These are phyloP conservation scores for Laterallus jamaicensis DNA, from an alignment of 2,113 vertebrate genomes.

Conservation along the genomic window DNA sequence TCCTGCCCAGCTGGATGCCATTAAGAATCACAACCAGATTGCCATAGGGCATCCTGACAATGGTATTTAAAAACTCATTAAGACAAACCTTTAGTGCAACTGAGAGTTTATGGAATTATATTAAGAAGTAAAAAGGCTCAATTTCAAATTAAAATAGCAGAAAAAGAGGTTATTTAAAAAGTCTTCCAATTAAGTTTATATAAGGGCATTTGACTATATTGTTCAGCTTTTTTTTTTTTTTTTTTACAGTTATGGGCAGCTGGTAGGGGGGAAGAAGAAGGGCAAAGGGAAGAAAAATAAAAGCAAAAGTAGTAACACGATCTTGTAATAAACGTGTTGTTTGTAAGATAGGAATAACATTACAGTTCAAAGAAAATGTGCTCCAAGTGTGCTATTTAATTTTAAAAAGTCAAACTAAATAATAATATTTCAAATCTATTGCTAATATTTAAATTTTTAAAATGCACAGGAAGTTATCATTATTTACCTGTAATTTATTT, in stretches of 20 bases:
- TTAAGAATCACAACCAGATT: background rate
- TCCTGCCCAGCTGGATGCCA: slow-evolving; percentile 32
- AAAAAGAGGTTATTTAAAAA: background rate
- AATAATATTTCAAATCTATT: background rate
- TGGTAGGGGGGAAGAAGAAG: fast-evolving
- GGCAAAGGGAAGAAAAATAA: background rate
- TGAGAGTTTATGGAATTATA: slow-evolving; percentile 1
- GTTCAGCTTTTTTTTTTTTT: background rate
- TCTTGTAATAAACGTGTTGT: background rate
- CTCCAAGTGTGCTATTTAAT: background rate
- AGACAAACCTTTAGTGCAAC: background rate
- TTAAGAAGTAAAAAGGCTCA: background rate
- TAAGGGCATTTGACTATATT: background rate
- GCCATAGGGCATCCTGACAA: slow-evolving; percentile 2
- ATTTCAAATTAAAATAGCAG: slow-evolving; percentile 24
- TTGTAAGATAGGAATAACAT: background rate
- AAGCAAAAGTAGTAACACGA: background rate
- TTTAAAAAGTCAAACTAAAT: background rate
- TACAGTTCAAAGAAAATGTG: background rate
- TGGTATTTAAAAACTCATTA: slow-evolving; percentile 36
- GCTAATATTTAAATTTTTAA: background rate
- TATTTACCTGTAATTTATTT: background rate
- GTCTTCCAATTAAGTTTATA: background rate
- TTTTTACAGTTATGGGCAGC: background rate
- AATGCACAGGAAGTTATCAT: background rate